A percentile compares a stretch with the other conserved stretches of the same genome.
Conservation (phyloP, 2,113 vertebrate genomes). For the Suncus etruscus region DNA sequence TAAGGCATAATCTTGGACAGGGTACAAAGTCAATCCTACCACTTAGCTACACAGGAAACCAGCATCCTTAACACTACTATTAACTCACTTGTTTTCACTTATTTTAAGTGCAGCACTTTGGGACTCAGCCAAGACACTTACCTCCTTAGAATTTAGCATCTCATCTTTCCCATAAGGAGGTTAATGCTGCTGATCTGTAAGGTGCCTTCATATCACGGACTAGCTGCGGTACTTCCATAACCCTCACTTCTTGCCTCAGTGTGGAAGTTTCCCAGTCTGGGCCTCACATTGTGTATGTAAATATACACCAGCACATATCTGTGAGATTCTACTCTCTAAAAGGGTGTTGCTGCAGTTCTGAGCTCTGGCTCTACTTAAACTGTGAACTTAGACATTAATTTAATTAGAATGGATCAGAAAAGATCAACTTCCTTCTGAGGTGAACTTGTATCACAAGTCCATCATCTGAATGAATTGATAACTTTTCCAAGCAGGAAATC, state of each 20-base stretch:
- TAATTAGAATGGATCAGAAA: not conserved
- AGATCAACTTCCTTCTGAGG: not conserved
- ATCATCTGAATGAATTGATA: not conserved
- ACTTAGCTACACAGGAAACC: conserved; percentile 39
- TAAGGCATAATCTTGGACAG: conserved; percentile 34
- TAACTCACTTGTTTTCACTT: conserved; percentile 64
- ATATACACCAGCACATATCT: not conserved
- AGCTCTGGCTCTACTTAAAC: not conserved
- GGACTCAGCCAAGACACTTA: conserved; percentile 52
- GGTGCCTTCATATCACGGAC: not conserved
- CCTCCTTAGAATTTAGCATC: conserved; percentile 55
- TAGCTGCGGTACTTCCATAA: not conserved
- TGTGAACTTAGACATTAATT: not conserved
- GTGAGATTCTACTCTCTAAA: not conserved
- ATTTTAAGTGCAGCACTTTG: conserved; percentile 57
- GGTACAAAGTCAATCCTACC: conserved; percentile 5
- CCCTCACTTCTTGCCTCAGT: not conserved
- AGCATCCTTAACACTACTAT: conserved; percentile 49
- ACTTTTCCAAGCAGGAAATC: conserved; percentile 53
- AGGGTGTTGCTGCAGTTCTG: not conserved
- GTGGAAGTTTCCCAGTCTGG: not conserved
- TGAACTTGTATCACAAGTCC: not conserved
- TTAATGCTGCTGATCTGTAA: conserved; percentile 14
- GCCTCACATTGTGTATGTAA: not conserved
- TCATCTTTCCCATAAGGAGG: conserved; percentile 5